phyloP scores from a whole-genome alignment of 2,797 vertebrate genomes.

The Jordanella pulchra region DNA sequence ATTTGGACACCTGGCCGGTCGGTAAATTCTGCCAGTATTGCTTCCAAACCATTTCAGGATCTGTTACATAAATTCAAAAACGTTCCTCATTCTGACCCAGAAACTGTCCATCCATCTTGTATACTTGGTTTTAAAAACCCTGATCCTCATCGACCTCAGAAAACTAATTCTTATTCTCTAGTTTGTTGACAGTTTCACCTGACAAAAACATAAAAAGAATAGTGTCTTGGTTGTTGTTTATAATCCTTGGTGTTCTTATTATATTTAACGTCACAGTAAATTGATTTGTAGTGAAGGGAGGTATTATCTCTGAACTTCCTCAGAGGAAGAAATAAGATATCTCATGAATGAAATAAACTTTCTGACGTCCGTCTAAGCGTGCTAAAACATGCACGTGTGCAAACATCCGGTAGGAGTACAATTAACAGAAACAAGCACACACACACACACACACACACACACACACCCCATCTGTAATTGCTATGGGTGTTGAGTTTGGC shows the following conservation, averaged over 20 bases:
- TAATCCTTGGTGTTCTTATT: not conserved
- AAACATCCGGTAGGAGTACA: not conserved
- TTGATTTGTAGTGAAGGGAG: not conserved
- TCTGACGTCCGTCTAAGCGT: not conserved
- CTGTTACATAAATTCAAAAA: no score
- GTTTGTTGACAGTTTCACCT: no score
- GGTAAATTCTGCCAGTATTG: no score
- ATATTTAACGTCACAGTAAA: not conserved
- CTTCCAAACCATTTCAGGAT: no score
- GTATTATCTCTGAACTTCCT: not conserved
- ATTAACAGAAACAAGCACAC: constrained; percentile 30
- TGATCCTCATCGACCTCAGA: no score
- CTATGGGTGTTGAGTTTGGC: constrained; percentile 29
- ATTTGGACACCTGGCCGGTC: no score
- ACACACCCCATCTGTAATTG: constrained; percentile 47
- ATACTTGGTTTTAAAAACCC: no score
- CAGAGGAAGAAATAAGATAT: not conserved
- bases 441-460: constrained; percentile 21
- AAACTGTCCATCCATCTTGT: no score
- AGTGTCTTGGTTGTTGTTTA: not conserved
- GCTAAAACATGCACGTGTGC: constrained; percentile 2
- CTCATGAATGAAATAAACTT: not conserved
- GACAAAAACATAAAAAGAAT: no score
- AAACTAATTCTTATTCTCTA: no score
- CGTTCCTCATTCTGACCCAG: no score